A percentile compares a stretch with the other conserved stretches of the same genome.
These are phyloP conservation scores for Brachynemurus nebulosus DNA, from an alignment of 2,888 invertebrate species.

Conservation along the genomic window DNA sequence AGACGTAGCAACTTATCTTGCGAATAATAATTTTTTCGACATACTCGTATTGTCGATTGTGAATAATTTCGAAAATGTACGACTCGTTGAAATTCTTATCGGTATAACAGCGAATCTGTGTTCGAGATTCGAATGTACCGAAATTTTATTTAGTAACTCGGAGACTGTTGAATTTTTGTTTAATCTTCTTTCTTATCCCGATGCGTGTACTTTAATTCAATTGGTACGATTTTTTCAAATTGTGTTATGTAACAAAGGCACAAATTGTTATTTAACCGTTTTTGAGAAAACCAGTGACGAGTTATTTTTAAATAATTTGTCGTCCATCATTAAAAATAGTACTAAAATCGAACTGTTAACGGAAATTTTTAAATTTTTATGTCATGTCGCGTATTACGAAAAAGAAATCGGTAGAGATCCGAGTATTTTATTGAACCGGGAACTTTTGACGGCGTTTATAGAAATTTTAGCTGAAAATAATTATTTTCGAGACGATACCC, in stretches of 20 bases:
- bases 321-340: neutral
- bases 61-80: slow-evolving; percentile 41
- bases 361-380: no score
- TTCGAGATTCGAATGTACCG: slow-evolving; percentile 46
- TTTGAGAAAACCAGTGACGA: neutral
- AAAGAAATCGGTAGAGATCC: no score
- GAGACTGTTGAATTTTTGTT: slow-evolving; percentile 42
- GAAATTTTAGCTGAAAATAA: no score
- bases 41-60: slow-evolving; percentile 44
- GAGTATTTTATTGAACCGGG: no score
- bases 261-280: neutral
- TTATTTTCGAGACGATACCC: no score
- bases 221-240: slow-evolving; percentile 51
- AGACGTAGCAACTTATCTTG: slow-evolving; percentile 56
- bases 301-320: neutral
- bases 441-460: no score
- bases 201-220: slow-evolving; percentile 59
- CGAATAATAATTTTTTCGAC: slow-evolving; percentile 51
- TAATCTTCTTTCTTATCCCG: slow-evolving; percentile 43
- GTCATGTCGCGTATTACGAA: no score
- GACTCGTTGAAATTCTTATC: slow-evolving; percentile 65
- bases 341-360: slow-evolving; percentile 23
- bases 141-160: slow-evolving; percentile 39
- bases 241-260: slow-evolving; percentile 15
- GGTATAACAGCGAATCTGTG: slow-evolving; percentile 79